A percentile compares a stretch with the other conserved stretches of the same genome.
Conservation (phyloP, 2,797 vertebrate genomes). For the Bufotes viridis region DNA sequence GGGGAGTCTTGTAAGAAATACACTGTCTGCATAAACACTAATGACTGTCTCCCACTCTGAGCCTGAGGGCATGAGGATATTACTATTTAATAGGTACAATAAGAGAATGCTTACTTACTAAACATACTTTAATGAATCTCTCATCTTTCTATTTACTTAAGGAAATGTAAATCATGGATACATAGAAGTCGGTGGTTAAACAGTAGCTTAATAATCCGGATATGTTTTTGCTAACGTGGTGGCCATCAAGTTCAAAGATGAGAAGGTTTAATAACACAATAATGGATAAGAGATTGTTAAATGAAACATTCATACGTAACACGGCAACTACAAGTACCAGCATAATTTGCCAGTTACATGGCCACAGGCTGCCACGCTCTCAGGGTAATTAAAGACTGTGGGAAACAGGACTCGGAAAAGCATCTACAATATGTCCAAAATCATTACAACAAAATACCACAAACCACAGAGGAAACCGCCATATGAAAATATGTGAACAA, state of each 20-base stretch:
- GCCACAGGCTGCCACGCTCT: background rate
- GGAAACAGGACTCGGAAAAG: background rate
- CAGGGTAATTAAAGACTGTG: background rate
- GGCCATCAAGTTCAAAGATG: background rate
- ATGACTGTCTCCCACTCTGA: constrained; percentile 56
- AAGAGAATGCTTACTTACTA: constrained; percentile 59
- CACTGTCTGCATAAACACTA: constrained; percentile 63
- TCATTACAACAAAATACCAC: constrained; percentile 20
- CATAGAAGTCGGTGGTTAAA: background rate
- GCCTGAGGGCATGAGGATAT: constrained; percentile 55
- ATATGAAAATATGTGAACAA: background rate
- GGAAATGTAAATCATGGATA: background rate
- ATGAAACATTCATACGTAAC: background rate
- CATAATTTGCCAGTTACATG: background rate
- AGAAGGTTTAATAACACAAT: background rate
- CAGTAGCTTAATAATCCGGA: background rate
- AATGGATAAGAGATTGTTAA: background rate
- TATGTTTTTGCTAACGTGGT: background rate
- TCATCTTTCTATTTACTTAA: constrained; percentile 54
- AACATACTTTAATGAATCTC: constrained; percentile 49
- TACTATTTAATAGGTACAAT: constrained; percentile 63
- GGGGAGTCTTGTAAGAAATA: background rate
- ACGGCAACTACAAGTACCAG: constrained; percentile 5
- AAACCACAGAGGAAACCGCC: constrained; percentile 9
- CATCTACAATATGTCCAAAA: constrained; percentile 1